These are phyloP conservation scores for Oscheius onirici DNA, from an alignment of 2,888 invertebrate species.

Conservation along the genomic window DNA sequence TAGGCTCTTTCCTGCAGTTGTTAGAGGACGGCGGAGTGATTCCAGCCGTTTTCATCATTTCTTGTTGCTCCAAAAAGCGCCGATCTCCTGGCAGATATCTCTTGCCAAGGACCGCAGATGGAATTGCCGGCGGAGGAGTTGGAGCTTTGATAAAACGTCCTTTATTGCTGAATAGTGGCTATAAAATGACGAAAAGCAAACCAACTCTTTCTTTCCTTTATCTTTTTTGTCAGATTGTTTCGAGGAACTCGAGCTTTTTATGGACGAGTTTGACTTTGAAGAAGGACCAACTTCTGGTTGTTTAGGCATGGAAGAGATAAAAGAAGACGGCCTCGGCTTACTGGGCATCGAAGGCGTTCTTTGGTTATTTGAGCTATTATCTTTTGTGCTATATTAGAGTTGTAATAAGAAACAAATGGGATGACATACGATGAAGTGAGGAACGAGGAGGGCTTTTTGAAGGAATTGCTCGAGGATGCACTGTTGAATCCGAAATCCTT, in stretches of 20 bases:
- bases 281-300: background rate
- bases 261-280: background rate
- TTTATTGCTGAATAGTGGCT: slow-evolving; percentile 16
- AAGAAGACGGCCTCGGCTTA: background rate
- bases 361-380: background rate
- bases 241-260: background rate
- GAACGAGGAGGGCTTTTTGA: background rate
- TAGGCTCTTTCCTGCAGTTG: background rate
- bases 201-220: slow-evolving; percentile 23
- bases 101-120: slow-evolving; percentile 41
- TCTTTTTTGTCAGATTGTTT: background rate
- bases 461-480: background rate
- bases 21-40: background rate
- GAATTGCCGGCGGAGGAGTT: slow-evolving; percentile 45
- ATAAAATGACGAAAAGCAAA: background rate
- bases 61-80: slow-evolving; percentile 48
- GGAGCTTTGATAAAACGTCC: slow-evolving; percentile 41
- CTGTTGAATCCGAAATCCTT: no score
- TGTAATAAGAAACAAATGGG: background rate
- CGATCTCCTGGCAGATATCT: slow-evolving; percentile 60
- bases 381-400: background rate
- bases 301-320: background rate
- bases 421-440: background rate
- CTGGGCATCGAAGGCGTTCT: background rate
- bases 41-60: background rate